A percentile compares a stretch with the other conserved stretches of the same genome.
phyloP scores from a whole-genome alignment of 2,797 vertebrate genomes.

The Argya squamiceps region DNA sequence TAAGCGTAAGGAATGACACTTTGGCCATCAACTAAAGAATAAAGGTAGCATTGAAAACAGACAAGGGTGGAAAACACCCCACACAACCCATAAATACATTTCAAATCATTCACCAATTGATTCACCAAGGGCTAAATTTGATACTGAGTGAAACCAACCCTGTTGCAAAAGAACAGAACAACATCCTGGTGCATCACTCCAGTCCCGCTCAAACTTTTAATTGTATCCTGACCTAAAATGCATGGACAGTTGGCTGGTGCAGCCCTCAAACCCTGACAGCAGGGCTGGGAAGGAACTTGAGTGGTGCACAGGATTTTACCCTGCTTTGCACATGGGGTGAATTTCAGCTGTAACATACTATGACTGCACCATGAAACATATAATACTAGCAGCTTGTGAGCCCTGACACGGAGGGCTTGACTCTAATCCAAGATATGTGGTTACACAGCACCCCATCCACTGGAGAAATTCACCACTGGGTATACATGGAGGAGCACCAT shows the following conservation, averaged over 20 bases:
- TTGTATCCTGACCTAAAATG: not conserved
- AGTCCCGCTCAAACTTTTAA: not conserved
- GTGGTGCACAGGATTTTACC: not conserved
- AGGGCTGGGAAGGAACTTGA: not conserved
- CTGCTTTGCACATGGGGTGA: not conserved
- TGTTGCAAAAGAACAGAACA: not conserved
- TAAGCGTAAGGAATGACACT: constrained; percentile 59
- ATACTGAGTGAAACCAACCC: not conserved
- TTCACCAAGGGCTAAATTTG: constrained; percentile 1
- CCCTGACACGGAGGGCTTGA: not conserved
- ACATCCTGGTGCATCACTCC: not conserved
- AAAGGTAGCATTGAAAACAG: constrained; percentile 38
- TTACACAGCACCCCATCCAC: constrained; percentile 17
- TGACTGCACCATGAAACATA: constrained; percentile 42
- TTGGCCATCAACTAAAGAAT: constrained; percentile 29
- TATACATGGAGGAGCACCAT: constrained; percentile 22
- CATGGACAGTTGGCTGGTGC: fast-evolving
- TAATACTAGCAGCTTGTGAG: constrained; percentile 46
- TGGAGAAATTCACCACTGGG: constrained; percentile 24
- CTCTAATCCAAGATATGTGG: constrained; percentile 13
- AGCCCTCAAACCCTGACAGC: not conserved
- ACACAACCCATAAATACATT: constrained; percentile 35
- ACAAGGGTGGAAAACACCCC: not conserved
- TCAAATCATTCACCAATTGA: constrained; percentile 62
- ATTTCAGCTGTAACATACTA: constrained; percentile 14